phyloP scores from a whole-genome alignment of 2,113 vertebrate genomes.

The Isurus oxyrinchus region DNA sequence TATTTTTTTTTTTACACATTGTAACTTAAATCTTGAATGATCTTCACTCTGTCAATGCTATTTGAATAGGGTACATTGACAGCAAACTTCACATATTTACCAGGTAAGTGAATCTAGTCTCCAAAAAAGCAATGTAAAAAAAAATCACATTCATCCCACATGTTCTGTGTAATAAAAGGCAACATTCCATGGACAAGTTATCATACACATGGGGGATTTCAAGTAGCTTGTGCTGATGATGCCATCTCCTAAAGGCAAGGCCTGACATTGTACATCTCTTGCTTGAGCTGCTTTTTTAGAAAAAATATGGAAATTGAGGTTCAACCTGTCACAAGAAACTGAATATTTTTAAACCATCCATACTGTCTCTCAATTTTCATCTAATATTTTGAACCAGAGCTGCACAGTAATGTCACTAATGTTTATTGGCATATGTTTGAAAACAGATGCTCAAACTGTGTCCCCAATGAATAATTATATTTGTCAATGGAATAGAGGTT shows the following conservation, averaged over 20 bases:
- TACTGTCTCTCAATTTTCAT: not conserved
- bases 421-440: not conserved
- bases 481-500: not conserved
- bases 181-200: not conserved
- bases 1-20: not conserved
- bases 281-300: not conserved
- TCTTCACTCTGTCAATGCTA: not conserved
- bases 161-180: not conserved
- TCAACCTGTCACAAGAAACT: not conserved
- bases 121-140: not conserved
- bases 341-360: not conserved
- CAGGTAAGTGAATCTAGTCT: not conserved
- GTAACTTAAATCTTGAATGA: not conserved
- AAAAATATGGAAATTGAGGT: conserved; percentile 7
- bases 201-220: not conserved
- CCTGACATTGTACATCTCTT: not conserved
- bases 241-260: not conserved
- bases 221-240: not conserved
- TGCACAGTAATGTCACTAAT: not conserved
- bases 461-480: conserved; percentile 7
- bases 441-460: not conserved
- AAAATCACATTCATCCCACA: not conserved
- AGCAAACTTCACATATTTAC: not conserved
- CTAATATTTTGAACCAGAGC: not conserved
- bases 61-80: not conserved